Percentiles rank a stretch among this genome's conserved stretches.
Evolutionary conservation across 2,888 invertebrate genomes (phyloP).

Genomic region (Clitarchus hookeri): DNA sequence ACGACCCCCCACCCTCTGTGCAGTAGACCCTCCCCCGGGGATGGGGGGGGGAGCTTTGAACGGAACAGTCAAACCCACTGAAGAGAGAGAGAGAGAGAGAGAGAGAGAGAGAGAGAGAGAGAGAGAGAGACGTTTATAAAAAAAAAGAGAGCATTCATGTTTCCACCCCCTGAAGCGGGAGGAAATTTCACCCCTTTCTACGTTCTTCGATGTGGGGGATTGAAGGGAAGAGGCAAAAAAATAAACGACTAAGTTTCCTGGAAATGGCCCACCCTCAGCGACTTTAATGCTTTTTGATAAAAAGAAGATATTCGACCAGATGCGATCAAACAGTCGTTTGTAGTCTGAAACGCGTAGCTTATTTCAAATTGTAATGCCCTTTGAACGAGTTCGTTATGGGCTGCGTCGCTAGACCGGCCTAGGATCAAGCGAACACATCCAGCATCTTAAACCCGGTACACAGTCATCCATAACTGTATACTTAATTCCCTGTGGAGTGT

Average conservation of each 20-base stretch:
- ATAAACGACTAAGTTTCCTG: background rate
- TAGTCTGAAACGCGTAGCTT: background rate
- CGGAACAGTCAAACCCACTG: background rate
- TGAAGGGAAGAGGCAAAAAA: too few relatives aligned
- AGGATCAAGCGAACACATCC: too few relatives aligned
- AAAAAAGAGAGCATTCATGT: background rate
- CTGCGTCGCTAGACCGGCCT: too few relatives aligned
- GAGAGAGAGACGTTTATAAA: background rate
- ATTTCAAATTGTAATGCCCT: too few relatives aligned
- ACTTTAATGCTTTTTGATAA: background rate
- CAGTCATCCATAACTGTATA: too few relatives aligned
- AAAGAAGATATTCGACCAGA: background rate
- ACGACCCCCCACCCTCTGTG: background rate
- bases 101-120: background rate
- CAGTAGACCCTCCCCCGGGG: background rate
- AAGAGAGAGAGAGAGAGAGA: background rate
- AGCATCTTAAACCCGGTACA: too few relatives aligned
- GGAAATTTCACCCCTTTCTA: background rate
- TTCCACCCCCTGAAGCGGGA: background rate
- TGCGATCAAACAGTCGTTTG: background rate
- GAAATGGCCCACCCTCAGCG: background rate
- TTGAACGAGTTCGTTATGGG: too few relatives aligned
- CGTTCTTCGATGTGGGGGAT: too few relatives aligned
- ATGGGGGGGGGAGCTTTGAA: background rate
- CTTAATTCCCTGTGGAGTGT: too few relatives aligned